A percentile compares a stretch with the other conserved stretches of the same genome.
Conservation (phyloP, 2,797 vertebrate species). For the Pterois miles region DNA sequence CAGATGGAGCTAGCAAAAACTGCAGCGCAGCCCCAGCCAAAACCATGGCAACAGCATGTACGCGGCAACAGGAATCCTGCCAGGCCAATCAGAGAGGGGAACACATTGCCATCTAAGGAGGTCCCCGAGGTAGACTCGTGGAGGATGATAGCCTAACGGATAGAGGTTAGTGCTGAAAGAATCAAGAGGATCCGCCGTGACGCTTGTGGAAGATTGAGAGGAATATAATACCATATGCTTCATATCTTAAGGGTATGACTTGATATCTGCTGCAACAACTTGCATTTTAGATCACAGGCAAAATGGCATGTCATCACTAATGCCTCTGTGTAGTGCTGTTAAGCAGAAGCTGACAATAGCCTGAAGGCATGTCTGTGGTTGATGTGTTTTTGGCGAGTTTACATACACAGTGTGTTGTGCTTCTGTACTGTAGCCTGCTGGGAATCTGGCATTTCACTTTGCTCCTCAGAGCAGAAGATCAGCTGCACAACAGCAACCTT, state of each 20-base stretch:
- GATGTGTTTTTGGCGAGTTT: slow-evolving; percentile 42
- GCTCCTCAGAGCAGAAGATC: slow-evolving; percentile 30
- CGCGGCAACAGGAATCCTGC: slow-evolving; percentile 65
- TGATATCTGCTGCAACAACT: slow-evolving; percentile 31
- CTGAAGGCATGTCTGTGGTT: slow-evolving; percentile 27
- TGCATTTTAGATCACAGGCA: slow-evolving; percentile 51
- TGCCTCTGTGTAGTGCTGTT: slow-evolving; percentile 29
- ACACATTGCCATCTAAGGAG: slow-evolving; percentile 47
- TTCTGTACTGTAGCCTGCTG: slow-evolving; percentile 11
- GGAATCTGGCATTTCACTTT: slow-evolving; percentile 25
- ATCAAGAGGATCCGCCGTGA: slow-evolving; percentile 40
- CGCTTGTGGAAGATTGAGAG: slow-evolving; percentile 15
- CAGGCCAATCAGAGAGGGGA: slow-evolving; percentile 66
- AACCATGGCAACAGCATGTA: slow-evolving; percentile 77
- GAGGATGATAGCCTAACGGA: slow-evolving; percentile 49
- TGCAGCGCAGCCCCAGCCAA: slow-evolving; percentile 55
- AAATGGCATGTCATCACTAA: slow-evolving; percentile 46
- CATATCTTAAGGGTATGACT: slow-evolving; percentile 40
- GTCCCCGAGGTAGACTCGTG: slow-evolving; percentile 50
- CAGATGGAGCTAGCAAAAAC: slow-evolving; percentile 73
- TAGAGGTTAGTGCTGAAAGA: slow-evolving; percentile 46
- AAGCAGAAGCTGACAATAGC: slow-evolving; percentile 50
- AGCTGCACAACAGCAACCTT: slow-evolving; percentile 15
- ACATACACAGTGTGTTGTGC: slow-evolving; percentile 4
- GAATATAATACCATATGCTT: slow-evolving; percentile 40